phyloP scores from a whole-genome alignment of 2,113 vertebrate species.

The Psephotus haematonotus region DNA sequence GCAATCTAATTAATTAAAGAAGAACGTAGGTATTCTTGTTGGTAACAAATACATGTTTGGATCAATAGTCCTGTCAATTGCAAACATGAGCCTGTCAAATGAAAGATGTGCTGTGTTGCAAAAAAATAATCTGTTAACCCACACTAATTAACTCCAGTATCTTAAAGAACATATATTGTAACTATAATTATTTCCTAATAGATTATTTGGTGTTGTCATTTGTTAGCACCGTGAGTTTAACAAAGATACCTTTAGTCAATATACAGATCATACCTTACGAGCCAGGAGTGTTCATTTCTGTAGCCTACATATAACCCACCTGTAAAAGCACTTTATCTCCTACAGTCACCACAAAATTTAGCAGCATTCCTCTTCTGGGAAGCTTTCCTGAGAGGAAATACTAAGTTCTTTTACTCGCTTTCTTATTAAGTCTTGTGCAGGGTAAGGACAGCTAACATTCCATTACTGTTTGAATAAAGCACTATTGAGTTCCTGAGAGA shows the following conservation, averaged over 20 bases:
- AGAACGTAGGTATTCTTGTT: not conserved
- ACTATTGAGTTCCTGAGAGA: not conserved
- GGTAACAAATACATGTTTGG: not conserved
- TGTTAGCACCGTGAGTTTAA: not conserved
- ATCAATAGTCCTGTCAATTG: slow-evolving; percentile 1
- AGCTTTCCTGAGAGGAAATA: not conserved
- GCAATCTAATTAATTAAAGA: slow-evolving; percentile 21
- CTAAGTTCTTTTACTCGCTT: not conserved
- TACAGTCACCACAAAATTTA: not conserved
- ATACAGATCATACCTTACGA: not conserved
- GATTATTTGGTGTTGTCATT: not conserved
- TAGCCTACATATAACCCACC: not conserved
- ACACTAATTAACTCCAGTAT: not conserved
- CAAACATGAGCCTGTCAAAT: not conserved
- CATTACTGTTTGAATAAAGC: not conserved
- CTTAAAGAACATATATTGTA: not conserved
- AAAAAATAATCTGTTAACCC: not conserved
- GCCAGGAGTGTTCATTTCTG: not conserved
- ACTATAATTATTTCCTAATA: not conserved
- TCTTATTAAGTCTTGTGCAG: not conserved
- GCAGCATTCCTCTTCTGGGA: not conserved
- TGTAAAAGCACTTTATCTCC: not conserved
- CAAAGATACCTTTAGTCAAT: not conserved
- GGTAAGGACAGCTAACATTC: not conserved
- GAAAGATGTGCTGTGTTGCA: not conserved